These are phyloP conservation scores for Schizothorax lantsangensis DNA, from an alignment of 2,797 vertebrate genomes.

Conservation along the genomic window DNA sequence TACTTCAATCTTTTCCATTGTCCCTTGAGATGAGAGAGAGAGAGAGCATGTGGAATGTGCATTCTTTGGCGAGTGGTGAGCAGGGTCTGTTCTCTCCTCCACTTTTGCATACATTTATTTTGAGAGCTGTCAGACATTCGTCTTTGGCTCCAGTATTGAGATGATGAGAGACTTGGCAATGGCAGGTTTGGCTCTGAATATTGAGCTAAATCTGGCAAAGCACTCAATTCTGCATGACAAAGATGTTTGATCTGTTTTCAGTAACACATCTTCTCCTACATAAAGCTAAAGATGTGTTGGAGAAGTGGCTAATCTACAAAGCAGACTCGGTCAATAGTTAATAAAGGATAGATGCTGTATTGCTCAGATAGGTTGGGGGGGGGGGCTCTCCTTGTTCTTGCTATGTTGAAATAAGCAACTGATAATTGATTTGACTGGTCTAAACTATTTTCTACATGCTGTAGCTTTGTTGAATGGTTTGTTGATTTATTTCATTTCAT, in stretches of 20 bases:
- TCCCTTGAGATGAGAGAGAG: slow-evolving; percentile 4
- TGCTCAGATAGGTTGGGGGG: background rate
- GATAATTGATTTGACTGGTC: background rate
- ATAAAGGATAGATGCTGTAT: background rate
- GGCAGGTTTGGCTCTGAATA: slow-evolving; percentile 19
- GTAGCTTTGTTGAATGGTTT: background rate
- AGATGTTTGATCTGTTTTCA: slow-evolving; percentile 48
- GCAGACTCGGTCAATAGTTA: background rate
- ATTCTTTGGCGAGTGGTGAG: slow-evolving; percentile 48
- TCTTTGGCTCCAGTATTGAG: slow-evolving; percentile 45
- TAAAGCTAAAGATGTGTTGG: background rate
- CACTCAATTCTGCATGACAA: slow-evolving; percentile 18
- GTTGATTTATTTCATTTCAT: background rate
- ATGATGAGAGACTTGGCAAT: slow-evolving; percentile 50
- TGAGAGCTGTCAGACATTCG: slow-evolving; percentile 53
- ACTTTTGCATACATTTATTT: slow-evolving; percentile 55
- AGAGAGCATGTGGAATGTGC: slow-evolving; percentile 38
- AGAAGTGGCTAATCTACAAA: background rate
- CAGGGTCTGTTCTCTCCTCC: slow-evolving; percentile 42
- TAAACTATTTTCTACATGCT: background rate
- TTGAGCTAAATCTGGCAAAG: slow-evolving; percentile 23
- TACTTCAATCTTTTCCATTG: background rate
- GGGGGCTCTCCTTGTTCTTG: background rate
- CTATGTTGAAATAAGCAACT: background rate
- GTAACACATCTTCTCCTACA: slow-evolving; percentile 18